phyloP scores from a whole-genome alignment of 2,888 invertebrate genomes.

The Dorcus parallelipipedus region DNA sequence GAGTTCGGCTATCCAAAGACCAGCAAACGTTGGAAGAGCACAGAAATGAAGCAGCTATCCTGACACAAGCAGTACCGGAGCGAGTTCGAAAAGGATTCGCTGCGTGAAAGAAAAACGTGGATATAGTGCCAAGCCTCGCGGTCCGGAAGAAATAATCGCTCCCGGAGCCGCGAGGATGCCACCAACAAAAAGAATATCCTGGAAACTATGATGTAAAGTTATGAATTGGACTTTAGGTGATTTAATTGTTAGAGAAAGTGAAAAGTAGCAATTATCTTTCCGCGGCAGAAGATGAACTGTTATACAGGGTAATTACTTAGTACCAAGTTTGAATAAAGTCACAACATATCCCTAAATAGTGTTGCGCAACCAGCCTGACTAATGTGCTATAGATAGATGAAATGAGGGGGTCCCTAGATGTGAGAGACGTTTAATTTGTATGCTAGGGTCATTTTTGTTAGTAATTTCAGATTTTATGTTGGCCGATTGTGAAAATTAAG shows the following conservation, averaged over 20 bases:
- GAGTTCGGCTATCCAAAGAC: slow-evolving; percentile 27
- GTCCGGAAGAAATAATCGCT: slow-evolving; percentile 27
- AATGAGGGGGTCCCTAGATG: too few species aligned
- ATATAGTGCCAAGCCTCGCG: slow-evolving; percentile 43
- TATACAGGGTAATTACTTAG: slow-evolving; percentile 13
- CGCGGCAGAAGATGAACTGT: neutral
- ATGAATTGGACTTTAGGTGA: neutral
- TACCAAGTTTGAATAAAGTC: slow-evolving; percentile 12
- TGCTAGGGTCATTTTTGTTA: too few species aligned
- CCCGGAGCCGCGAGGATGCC: slow-evolving; percentile 34
- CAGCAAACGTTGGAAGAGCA: slow-evolving; percentile 32
- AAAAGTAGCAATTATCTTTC: neutral
- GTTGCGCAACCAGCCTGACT: neutral
- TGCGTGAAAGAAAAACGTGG: slow-evolving; percentile 37
- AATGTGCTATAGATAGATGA: neutral
- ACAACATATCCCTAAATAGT: neutral
- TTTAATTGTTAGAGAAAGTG: neutral
- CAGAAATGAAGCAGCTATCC: slow-evolving; percentile 37
- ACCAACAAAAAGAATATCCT: slow-evolving; percentile 18
- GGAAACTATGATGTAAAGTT: slow-evolving; percentile 27
- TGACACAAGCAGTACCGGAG: slow-evolving; percentile 32
- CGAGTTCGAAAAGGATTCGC: slow-evolving; percentile 26
- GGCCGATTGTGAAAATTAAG: too few species aligned
- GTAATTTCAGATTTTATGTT: too few species aligned
- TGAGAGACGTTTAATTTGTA: too few species aligned